Evolutionary conservation across 64 coral and sea anemone genomes (phyloP).

Genomic region (Montipora sp.): DNA sequence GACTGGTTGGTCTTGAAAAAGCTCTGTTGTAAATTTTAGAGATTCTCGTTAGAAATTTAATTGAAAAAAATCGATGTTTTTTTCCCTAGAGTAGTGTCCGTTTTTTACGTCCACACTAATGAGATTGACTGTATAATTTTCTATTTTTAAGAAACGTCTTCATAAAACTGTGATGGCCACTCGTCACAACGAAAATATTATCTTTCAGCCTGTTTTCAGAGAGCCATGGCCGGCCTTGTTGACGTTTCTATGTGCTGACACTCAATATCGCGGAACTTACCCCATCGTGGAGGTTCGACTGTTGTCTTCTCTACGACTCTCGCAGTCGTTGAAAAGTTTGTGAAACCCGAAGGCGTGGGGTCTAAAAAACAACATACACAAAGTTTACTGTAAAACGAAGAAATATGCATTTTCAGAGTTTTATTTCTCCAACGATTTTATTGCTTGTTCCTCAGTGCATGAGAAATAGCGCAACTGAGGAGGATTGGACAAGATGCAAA

Average conservation of each 20-base stretch:
- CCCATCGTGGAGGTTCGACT: conserved; percentile 1
- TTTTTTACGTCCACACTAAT: too few species aligned
- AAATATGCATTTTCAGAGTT: neutral
- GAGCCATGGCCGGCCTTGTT: neutral
- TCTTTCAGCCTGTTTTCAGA: neutral
- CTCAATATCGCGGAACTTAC: neutral
- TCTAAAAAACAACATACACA: neutral
- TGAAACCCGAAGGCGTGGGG: neutral
- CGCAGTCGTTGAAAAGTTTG: neutral
- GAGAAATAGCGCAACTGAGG: too few species aligned
- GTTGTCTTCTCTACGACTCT: neutral
- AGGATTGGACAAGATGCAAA: too few species aligned
- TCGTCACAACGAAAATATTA: neutral
- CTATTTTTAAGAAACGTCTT: neutral
- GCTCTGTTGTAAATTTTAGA: too few species aligned
- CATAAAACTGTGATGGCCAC: neutral
- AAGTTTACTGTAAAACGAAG: neutral
- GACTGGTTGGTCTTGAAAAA: too few species aligned
- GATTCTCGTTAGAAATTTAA: too few species aligned
- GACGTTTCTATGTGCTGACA: neutral
- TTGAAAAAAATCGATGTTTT: too few species aligned
- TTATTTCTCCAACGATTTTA: neutral
- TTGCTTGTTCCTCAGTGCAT: too few species aligned
- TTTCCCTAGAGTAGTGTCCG: too few species aligned
- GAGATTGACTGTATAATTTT: neutral